Base-by-base conservation (phyloP, 1,140 invertebrate species). In the Xylocopa sonorina region DNA sequence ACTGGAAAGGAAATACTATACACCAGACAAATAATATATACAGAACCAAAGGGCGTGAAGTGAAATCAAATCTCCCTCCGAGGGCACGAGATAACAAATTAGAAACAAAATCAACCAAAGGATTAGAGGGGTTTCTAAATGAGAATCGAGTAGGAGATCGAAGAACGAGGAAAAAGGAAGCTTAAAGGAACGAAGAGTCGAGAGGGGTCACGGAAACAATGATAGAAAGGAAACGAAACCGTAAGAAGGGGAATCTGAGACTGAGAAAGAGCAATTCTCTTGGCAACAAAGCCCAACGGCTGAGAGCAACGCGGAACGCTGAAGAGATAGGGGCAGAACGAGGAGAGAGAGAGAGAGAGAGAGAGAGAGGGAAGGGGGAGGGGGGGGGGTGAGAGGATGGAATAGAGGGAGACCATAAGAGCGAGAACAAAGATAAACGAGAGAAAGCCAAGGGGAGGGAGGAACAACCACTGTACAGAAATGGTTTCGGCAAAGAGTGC, bases 401-500 rank as follows among this genome's bases (percentile, higher is more conserved):
- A n/a, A n/a, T n/a, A 48, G 63, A 67, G 64, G n/a, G 46, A 68
- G 43, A 16, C 46, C 50, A 10, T 32, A 71, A 68, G 58, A 63
- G 73, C 48, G 68, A 74, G 79, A 57, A 48, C 18, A 53, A 57
- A 63, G 51, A 55, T 68, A 81, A 62, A 58, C 41, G 68, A 50
- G 57, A 80, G 63, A 75, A 50, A 51, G 48, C 66, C 76, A 81
- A 66, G 48, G 55, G 72, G 48, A 53, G 79, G 62, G 75, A 73
- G 72, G 41, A 60, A 75, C 83, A 74, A 82, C 82, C 78, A 53
- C 51, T 79, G 68, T 86, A 83, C 67, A 83, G 85, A 72, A 84
- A 83, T 69, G 82, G 85, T 87, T 87, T 87, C 82, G 82, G 85
- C 85, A 82, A 87, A 87, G 86, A 87, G 85, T 82, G 75, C 72